A percentile compares a stretch with the other conserved stretches of the same genome.
Evolutionary conservation across 2,797 vertebrate genomes (phyloP).

Genomic region (Cephalopachus bancanus): DNA sequence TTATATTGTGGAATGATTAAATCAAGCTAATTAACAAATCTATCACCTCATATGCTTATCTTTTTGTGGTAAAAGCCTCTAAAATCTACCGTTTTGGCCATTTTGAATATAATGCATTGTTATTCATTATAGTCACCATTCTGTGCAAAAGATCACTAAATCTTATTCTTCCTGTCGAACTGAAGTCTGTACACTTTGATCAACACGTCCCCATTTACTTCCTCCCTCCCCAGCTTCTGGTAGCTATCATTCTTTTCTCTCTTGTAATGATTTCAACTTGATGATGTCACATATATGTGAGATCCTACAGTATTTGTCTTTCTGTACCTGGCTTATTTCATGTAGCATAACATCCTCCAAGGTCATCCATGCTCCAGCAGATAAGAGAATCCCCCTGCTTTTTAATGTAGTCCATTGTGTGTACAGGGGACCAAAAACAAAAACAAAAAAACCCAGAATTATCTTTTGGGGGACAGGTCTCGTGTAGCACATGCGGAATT

Average conservation of each 20-base stretch:
- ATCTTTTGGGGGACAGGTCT: no score
- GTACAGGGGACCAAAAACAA: no score
- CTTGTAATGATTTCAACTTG: neutral
- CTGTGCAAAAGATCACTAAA: no score
- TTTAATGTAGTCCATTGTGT: no score
- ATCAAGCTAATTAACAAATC: neutral
- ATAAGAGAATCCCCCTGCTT: neutral
- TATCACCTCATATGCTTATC: neutral
- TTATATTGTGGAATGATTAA: neutral
- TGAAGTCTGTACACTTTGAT: neutral
- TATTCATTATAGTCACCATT: neutral
- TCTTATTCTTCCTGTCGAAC: neutral
- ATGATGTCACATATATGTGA: neutral
- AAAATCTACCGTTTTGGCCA: neutral
- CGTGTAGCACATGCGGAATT: no score
- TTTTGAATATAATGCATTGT: neutral
- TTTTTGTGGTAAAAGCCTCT: neutral
- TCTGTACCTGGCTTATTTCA: neutral
- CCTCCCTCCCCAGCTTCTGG: neutral
- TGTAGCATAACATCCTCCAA: neutral
- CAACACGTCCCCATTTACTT: no score
- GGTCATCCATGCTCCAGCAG: neutral
- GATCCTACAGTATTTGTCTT: neutral
- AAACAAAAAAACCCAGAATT: no score
- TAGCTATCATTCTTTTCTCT: neutral